These are phyloP conservation scores for Acyrthosiphon pisum DNA, from an alignment of 1,140 invertebrate species.

Conservation along the genomic window DNA sequence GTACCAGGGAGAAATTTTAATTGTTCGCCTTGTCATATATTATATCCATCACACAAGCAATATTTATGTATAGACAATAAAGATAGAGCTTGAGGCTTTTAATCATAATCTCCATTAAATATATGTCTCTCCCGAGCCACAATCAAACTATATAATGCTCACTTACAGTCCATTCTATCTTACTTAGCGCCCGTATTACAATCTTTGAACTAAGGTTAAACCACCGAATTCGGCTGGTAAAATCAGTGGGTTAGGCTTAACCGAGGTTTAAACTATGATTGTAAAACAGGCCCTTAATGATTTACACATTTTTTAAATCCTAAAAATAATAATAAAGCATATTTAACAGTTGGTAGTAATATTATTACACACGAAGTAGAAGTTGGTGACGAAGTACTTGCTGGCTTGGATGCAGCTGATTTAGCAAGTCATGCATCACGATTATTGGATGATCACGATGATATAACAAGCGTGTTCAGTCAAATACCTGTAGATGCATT, in stretches of 20 bases:
- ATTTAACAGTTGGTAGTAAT: constrained; percentile 30
- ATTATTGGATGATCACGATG: constrained; percentile 81
- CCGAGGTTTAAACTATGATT: too few relatives aligned
- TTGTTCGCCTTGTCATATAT: neutral
- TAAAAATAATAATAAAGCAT: neutral
- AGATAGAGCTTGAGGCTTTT: neutral
- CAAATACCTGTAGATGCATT: constrained; percentile 91
- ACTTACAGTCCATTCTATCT: neutral
- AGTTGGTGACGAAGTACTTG: constrained; percentile 64
- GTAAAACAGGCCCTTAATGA: too few relatives aligned
- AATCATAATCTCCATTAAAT: neutral
- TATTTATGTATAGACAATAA: neutral
- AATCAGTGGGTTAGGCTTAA: too few relatives aligned
- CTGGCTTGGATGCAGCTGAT: constrained; percentile 63
- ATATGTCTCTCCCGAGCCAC: neutral
- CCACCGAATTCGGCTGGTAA: too few relatives aligned
- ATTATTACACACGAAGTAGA: constrained; percentile 61
- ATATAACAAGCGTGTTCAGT: constrained; percentile 87
- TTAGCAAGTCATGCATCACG: constrained; percentile 61
- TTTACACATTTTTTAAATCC: neutral
- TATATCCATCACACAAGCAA: neutral
- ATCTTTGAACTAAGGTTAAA: too few relatives aligned
- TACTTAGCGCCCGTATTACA: too few relatives aligned
- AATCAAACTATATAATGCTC: neutral
- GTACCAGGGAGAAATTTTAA: neutral